Percentiles rank a stretch among this genome's conserved stretches.
Conservation (phyloP, 2,888 invertebrate species). For the Myopa tessellatipennis region DNA sequence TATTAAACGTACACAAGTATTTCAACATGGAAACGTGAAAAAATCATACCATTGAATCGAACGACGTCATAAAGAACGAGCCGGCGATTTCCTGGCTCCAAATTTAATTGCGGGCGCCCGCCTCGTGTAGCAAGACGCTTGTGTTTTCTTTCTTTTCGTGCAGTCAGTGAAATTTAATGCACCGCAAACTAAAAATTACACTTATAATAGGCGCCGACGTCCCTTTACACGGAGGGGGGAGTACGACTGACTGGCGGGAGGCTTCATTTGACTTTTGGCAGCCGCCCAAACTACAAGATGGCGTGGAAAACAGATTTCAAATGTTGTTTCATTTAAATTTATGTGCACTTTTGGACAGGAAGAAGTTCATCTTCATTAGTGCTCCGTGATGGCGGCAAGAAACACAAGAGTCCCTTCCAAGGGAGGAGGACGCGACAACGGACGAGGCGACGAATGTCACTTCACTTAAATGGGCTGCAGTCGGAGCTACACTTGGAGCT, state of each 20-base stretch:
- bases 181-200: constrained; percentile 31
- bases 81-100: constrained; percentile 21
- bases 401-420: too few species aligned
- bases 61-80: constrained; percentile 33
- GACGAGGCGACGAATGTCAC: too few species aligned
- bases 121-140: neutral
- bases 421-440: too few species aligned
- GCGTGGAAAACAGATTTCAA: neutral
- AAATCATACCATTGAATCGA: constrained; percentile 44
- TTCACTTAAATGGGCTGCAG: too few species aligned
- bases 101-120: constrained; percentile 16
- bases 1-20: neutral
- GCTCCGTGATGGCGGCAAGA: neutral
- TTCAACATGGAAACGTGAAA: constrained; percentile 42
- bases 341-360: constrained; percentile 30
- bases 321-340: constrained; percentile 25
- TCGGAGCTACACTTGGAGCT: too few species aligned
- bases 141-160: neutral
- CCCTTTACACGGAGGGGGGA: neutral
- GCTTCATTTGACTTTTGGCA: constrained; percentile 35
- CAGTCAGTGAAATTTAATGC: constrained; percentile 30
- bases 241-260: neutral
- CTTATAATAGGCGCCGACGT: constrained; percentile 24
- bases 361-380: constrained; percentile 29
- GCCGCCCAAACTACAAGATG: constrained; percentile 16